Percentiles rank a stretch among this genome's conserved stretches.
phyloP scores from a whole-genome alignment of 2,113 vertebrate species.

The Callospermophilus lateralis region DNA sequence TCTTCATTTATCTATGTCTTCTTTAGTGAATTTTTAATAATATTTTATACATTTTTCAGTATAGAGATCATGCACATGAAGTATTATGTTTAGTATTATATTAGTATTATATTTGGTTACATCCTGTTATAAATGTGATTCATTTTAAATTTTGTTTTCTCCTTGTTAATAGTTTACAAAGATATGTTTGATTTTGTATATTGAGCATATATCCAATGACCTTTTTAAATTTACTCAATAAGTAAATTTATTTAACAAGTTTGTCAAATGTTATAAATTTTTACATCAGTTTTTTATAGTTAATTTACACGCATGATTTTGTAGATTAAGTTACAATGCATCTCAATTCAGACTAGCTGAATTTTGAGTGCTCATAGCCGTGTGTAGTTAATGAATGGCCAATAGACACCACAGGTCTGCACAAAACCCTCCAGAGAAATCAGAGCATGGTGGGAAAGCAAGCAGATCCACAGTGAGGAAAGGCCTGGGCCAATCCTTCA shows the following conservation, averaged over 20 bases:
- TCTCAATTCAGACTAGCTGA: background rate
- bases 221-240: conserved; percentile 15
- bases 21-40: background rate
- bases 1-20: background rate
- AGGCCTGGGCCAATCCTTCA: background rate
- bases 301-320: background rate
- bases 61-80: background rate
- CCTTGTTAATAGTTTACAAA: background rate
- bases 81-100: background rate
- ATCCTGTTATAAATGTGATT: background rate
- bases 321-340: background rate
- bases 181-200: background rate
- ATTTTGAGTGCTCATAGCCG: background rate
- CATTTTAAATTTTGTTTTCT: conserved; percentile 27
- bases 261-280: background rate
- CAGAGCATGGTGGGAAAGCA: background rate
- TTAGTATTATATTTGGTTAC: background rate
- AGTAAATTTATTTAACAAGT: background rate
- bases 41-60: background rate
- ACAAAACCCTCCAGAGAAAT: background rate
- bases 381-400: background rate
- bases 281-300: background rate
- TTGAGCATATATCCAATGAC: background rate
- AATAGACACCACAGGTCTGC: background rate
- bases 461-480: background rate